These are phyloP conservation scores for Strigamia crassipes DNA, from an alignment of 2,888 invertebrate genomes.

Conservation along the genomic window DNA sequence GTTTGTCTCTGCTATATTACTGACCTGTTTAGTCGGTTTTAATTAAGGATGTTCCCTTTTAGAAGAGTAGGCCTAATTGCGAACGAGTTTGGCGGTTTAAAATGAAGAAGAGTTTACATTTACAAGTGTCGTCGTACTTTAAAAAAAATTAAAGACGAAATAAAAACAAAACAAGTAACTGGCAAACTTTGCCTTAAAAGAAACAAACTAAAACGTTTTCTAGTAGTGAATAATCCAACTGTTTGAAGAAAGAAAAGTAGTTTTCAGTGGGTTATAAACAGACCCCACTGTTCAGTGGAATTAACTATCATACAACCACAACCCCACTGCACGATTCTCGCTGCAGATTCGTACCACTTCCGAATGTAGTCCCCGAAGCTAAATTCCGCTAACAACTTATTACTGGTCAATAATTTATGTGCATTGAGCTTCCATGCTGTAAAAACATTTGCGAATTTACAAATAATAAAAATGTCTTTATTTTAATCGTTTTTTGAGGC, in stretches of 20 bases:
- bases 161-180: conserved; percentile 28
- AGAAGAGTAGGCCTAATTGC: conserved; percentile 40
- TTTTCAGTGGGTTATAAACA: conserved; percentile 37
- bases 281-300: conserved; percentile 37
- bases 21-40: conserved; percentile 20
- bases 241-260: conserved; percentile 37
- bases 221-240: conserved; percentile 42
- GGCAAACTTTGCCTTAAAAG: conserved; percentile 22
- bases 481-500: background rate
- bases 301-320: conserved; percentile 25
- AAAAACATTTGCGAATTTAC: background rate
- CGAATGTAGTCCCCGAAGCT: conserved; percentile 7
- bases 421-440: background rate
- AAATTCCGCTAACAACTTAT: background rate
- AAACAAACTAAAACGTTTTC: conserved; percentile 8
- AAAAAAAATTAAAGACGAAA: conserved; percentile 35
- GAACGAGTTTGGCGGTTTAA: conserved; percentile 42
- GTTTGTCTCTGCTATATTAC: background rate
- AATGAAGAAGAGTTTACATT: conserved; percentile 39
- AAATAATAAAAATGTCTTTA: background rate
- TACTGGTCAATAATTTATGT: background rate
- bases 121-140: conserved; percentile 33
- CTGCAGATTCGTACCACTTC: conserved; percentile 23
- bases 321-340: conserved; percentile 27
- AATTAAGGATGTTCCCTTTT: conserved; percentile 36